phyloP scores from a whole-genome alignment of 2,113 vertebrate genomes.

The Deroptyus accipitrinus region DNA sequence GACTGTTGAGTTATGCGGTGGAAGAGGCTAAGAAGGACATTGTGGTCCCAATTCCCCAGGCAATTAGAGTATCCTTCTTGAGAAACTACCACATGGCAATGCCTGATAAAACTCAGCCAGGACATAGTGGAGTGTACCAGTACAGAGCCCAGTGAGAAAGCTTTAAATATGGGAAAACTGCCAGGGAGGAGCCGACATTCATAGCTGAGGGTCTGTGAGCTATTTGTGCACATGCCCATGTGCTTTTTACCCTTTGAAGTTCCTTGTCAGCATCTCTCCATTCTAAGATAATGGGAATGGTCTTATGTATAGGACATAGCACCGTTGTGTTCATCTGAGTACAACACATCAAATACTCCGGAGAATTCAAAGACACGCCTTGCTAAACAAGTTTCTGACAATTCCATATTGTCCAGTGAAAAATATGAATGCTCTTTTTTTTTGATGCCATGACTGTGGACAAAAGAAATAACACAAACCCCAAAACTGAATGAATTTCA shows the following conservation, averaged over 20 bases:
- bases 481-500: background rate
- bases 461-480: background rate
- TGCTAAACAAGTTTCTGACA: background rate
- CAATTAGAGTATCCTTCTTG: background rate
- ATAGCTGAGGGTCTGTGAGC: background rate
- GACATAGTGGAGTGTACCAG: background rate
- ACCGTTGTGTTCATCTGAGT: background rate
- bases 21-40: background rate
- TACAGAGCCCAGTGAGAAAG: background rate
- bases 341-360: background rate
- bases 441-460: background rate
- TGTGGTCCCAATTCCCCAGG: background rate
- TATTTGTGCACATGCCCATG: fast-evolving
- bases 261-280: background rate
- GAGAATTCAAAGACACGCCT: background rate
- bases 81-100: background rate
- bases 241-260: background rate
- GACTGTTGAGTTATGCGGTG: background rate
- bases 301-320: background rate
- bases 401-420: background rate
- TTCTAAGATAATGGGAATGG: background rate
- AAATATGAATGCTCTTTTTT: background rate
- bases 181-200: background rate
- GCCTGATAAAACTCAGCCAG: background rate
- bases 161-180: background rate